phyloP scores from a whole-genome alignment of 2,113 vertebrate genomes.

The Terrapene triunguis region DNA sequence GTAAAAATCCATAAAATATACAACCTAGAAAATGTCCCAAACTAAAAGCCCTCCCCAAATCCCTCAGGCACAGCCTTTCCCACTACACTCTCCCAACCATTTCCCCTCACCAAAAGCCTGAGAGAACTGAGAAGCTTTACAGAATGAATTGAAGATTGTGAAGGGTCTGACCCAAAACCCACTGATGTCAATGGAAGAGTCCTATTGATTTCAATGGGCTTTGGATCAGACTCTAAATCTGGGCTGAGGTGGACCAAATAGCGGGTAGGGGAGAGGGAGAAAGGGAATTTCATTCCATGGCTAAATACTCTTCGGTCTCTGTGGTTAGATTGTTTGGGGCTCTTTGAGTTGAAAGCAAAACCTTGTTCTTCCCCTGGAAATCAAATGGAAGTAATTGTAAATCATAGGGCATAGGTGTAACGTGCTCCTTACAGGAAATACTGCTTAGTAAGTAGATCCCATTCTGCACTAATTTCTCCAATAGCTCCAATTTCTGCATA shows the following conservation, averaged over 20 bases:
- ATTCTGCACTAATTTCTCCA: neutral
- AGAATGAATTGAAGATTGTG: neutral
- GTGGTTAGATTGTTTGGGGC: neutral
- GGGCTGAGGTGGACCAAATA: neutral
- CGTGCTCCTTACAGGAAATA: neutral
- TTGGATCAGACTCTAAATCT: neutral
- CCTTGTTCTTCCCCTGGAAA: neutral
- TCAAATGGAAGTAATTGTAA: neutral
- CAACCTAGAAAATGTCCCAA: neutral
- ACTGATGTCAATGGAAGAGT: neutral
- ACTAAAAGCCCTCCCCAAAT: neutral
- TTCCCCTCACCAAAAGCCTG: neutral
- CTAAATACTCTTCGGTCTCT: constrained; percentile 4
- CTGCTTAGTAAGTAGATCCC: neutral
- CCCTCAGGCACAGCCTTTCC: neutral
- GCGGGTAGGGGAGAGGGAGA: neutral
- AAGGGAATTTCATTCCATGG: neutral
- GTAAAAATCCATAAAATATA: neutral
- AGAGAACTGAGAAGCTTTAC: neutral
- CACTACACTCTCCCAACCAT: neutral
- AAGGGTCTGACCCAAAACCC: neutral
- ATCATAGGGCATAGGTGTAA: neutral
- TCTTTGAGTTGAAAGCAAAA: constrained; percentile 5
- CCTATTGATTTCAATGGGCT: neutral
- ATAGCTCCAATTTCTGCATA: neutral